These are phyloP conservation scores for Oncorhynchus kisutch DNA, from an alignment of 2,113 vertebrate genomes.

Conservation along the genomic window DNA sequence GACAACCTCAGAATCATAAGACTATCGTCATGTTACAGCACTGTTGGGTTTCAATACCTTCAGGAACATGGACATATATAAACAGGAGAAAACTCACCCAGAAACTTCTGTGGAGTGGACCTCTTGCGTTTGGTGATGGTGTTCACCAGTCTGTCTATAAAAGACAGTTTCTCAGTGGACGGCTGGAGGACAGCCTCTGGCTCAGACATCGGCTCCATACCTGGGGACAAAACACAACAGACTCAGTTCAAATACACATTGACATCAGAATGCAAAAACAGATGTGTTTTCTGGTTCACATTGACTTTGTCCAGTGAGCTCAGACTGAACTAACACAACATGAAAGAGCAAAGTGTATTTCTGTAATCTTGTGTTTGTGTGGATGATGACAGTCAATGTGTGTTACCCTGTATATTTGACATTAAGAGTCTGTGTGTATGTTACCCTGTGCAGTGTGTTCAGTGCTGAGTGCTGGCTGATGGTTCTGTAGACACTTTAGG, in stretches of 20 bases:
- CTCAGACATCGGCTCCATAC: conserved; percentile 78
- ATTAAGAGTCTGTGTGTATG: background rate
- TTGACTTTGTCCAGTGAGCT: too few species aligned
- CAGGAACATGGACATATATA: background rate
- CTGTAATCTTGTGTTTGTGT: background rate
- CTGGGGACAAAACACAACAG: conserved; percentile 62
- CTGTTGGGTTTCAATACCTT: background rate
- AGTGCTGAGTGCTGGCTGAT: conserved; percentile 72
- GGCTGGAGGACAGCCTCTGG: conserved; percentile 83
- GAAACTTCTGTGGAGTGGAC: conserved; percentile 93
- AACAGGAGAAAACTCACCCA: conserved; percentile 77
- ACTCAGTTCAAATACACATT: background rate
- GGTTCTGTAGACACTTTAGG: conserved; percentile 82
- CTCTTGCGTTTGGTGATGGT: conserved; percentile 95
- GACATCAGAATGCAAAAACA: too few species aligned
- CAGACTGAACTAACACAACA: too few species aligned
- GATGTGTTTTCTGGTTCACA: too few species aligned
- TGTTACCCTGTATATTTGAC: background rate
- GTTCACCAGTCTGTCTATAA: conserved; percentile 85
- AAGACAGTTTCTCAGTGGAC: conserved; percentile 81
- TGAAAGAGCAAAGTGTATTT: background rate
- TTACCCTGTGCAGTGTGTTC: conserved; percentile 70
- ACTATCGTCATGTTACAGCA: background rate
- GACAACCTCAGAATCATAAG: background rate
- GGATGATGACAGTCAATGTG: background rate